Conservation (phyloP, 2,888 invertebrate genomes). For the Eledona agricola region DNA sequence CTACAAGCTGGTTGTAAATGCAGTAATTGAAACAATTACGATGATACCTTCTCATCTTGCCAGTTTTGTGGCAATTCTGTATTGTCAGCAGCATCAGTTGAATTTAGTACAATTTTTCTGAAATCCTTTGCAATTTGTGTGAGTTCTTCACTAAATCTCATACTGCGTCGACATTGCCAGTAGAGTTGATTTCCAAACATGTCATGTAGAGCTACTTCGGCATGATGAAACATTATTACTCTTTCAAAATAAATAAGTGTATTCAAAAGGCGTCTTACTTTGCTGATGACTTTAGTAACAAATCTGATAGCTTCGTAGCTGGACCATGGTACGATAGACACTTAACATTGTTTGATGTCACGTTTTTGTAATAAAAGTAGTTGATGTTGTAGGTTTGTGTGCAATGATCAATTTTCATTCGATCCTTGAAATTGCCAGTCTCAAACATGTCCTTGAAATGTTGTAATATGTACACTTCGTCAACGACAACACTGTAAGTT, state of each 20-base stretch:
- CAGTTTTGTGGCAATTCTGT: slow-evolving; percentile 70
- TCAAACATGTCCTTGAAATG: slow-evolving; percentile 88
- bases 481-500: slow-evolving; percentile 65
- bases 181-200: slow-evolving; percentile 83
- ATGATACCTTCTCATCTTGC: slow-evolving; percentile 66
- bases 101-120: slow-evolving; percentile 69
- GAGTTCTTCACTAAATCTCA: slow-evolving; percentile 83
- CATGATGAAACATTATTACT: slow-evolving; percentile 76
- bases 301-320: slow-evolving; percentile 69
- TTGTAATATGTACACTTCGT: slow-evolving; percentile 82
- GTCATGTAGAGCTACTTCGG: slow-evolving; percentile 88
- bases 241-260: slow-evolving; percentile 51
- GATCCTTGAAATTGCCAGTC: slow-evolving; percentile 82
- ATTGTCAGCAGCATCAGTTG: slow-evolving; percentile 68
- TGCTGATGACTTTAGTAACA: slow-evolving; percentile 66
- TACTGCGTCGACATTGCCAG: slow-evolving; percentile 89
- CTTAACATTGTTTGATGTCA: slow-evolving; percentile 70
- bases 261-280: slow-evolving; percentile 57
- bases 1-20: slow-evolving; percentile 50
- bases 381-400: slow-evolving; percentile 62
- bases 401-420: slow-evolving; percentile 74
- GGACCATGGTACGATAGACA: slow-evolving; percentile 89
- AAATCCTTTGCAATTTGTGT: slow-evolving; percentile 74
- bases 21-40: slow-evolving; percentile 1
- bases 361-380: slow-evolving; percentile 79